Evolutionary conservation across 2,888 invertebrate genomes (phyloP).

Genomic region (Brachypterus glaber): DNA sequence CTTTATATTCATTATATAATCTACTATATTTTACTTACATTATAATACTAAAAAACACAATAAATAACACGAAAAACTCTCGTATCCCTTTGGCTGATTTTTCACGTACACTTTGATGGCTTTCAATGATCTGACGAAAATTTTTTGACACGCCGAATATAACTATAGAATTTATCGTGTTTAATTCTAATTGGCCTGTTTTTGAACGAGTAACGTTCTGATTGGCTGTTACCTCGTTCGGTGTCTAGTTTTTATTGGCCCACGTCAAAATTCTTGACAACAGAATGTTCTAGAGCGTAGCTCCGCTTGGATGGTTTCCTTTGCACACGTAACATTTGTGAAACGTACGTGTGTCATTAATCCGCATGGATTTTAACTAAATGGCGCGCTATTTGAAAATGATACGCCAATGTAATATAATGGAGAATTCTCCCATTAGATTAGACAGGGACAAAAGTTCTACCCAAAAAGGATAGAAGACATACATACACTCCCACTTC

Average conservation of each 20-base stretch:
- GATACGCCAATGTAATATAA: background rate
- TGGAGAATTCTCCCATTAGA: too few species aligned
- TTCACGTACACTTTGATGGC: background rate
- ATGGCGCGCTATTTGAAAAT: constrained; percentile 1
- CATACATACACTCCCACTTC: too few species aligned
- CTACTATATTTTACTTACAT: too few species aligned
- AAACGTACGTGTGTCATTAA: constrained; percentile 12
- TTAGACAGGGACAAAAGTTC: too few species aligned
- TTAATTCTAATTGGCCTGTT: constrained; percentile 43
- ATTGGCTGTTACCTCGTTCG: constrained; percentile 46
- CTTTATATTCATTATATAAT: too few species aligned
- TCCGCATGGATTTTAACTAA: constrained; percentile 2
- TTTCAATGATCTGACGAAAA: constrained; percentile 16
- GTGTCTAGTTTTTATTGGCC: constrained; percentile 56
- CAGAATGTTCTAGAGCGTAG: too few species aligned
- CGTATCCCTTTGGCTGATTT: background rate
- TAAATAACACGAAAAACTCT: too few species aligned
- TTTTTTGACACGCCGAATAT: constrained; percentile 29
- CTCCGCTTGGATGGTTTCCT: too few species aligned
- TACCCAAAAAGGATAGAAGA: too few species aligned
- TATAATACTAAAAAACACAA: too few species aligned
- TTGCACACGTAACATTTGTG: background rate
- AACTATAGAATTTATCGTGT: constrained; percentile 44
- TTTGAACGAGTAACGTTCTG: constrained; percentile 34
- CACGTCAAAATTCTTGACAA: constrained; percentile 45